Conservation (phyloP, 2,797 vertebrate genomes). For the Rhincodon typus region DNA sequence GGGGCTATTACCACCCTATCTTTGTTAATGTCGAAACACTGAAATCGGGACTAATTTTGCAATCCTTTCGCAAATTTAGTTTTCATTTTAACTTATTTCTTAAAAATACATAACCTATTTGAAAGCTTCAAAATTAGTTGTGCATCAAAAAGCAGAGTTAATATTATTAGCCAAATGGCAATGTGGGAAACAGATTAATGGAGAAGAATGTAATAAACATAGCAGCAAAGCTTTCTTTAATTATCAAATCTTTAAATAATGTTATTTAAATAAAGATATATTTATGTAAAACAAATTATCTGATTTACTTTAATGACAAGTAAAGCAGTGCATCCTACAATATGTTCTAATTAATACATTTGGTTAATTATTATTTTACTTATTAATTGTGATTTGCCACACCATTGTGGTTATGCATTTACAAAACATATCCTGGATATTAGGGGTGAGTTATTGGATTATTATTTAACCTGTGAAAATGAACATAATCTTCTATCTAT, state of each 20-base stretch:
- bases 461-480: not conserved
- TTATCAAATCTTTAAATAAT: not conserved
- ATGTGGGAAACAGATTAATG: not conserved
- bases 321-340: too few relatives aligned
- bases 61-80: not conserved
- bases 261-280: not conserved
- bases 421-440: not conserved
- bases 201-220: not conserved
- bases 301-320: not conserved
- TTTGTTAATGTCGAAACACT: not conserved
- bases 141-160: not conserved
- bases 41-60: not conserved
- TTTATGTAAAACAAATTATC: not conserved
- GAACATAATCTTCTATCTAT: not conserved
- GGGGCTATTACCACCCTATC: not conserved
- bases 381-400: not conserved
- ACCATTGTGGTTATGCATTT: not conserved
- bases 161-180: not conserved
- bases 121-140: not conserved
- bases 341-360: not conserved
- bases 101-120: not conserved
- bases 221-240: not conserved
- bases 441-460: not conserved
- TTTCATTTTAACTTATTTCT: not conserved
- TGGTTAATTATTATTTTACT: not conserved